phyloP scores from a whole-genome alignment of 2,797 vertebrate genomes.

The Enteromius fasciolatus region DNA sequence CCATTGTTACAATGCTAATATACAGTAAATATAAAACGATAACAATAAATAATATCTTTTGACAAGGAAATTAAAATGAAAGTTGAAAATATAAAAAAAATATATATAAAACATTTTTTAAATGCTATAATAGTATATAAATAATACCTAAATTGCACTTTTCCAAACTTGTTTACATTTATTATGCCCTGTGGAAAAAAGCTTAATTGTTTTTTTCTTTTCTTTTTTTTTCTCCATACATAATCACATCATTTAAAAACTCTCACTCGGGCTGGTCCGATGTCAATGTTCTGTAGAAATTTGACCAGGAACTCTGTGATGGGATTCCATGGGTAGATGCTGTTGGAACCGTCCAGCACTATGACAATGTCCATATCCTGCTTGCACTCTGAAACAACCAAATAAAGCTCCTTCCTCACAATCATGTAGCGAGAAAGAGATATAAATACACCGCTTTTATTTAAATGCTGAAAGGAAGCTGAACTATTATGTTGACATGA shows the following conservation, averaged over 20 bases:
- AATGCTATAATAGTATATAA: not conserved
- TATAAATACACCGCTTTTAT: not conserved
- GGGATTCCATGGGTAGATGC: slow-evolving; percentile 92
- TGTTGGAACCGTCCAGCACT: slow-evolving; percentile 95
- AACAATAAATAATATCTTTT: not conserved
- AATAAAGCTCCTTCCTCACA: not conserved
- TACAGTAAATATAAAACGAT: not conserved
- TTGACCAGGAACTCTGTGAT: slow-evolving; percentile 85
- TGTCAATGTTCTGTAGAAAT: slow-evolving; percentile 84
- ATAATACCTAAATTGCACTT: not conserved
- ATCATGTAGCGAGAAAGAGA: not conserved
- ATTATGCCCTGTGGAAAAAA: not conserved
- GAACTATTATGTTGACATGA: not conserved
- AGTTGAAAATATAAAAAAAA: too few species aligned
- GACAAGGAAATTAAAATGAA: not conserved
- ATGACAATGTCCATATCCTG: slow-evolving; percentile 91
- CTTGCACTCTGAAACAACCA: slow-evolving; percentile 82
- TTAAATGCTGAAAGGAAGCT: not conserved
- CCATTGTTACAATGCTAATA: too few species aligned
- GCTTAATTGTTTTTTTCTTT: not conserved
- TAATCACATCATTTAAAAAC: too few species aligned
- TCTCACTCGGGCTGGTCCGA: slow-evolving; percentile 91
- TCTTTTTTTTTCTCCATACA: not conserved
- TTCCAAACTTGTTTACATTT: not conserved
- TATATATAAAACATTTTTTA: not conserved